These are phyloP conservation scores for Distichodus sexfasciatus DNA, from an alignment of 2,797 vertebrate genomes.

Conservation along the genomic window DNA sequence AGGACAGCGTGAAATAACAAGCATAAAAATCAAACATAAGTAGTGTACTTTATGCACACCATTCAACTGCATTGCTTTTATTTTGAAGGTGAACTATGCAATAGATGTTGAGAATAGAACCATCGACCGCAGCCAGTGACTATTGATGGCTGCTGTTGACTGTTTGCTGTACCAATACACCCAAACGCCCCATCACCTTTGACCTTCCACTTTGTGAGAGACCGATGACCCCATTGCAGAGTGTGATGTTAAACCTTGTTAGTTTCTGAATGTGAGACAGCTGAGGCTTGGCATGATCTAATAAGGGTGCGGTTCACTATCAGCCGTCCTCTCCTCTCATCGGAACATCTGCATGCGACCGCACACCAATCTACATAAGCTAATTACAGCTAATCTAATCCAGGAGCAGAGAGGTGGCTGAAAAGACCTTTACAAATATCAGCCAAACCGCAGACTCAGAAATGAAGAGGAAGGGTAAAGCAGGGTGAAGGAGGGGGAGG, in stretches of 20 bases:
- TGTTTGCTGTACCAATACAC: background rate
- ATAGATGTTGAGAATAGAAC: background rate
- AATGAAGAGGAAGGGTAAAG: conserved; percentile 18
- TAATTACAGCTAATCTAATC: conserved; percentile 51
- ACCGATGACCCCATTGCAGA: conserved; percentile 29
- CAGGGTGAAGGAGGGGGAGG: background rate
- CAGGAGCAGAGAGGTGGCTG: conserved; percentile 36
- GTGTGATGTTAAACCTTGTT: conserved; percentile 30
- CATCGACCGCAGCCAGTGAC: background rate
- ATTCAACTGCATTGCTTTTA: too few relatives aligned
- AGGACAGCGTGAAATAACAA: background rate
- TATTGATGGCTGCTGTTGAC: background rate
- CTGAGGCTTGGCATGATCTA: conserved; percentile 44
- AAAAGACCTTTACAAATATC: conserved; percentile 46
- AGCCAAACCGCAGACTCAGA: conserved; percentile 17
- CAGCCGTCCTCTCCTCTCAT: conserved; percentile 29
- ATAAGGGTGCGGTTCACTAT: conserved; percentile 37
- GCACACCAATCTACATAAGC: conserved; percentile 43
- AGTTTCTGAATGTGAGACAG: conserved; percentile 31
- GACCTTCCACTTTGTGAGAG: conserved; percentile 11
- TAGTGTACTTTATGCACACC: too few relatives aligned
- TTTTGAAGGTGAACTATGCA: too few relatives aligned
- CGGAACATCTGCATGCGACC: conserved; percentile 47
- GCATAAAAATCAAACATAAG: too few relatives aligned
- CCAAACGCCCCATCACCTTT: conserved; percentile 7